These are phyloP conservation scores for Gobius niger DNA, from an alignment of 2,113 vertebrate genomes.

Conservation along the genomic window DNA sequence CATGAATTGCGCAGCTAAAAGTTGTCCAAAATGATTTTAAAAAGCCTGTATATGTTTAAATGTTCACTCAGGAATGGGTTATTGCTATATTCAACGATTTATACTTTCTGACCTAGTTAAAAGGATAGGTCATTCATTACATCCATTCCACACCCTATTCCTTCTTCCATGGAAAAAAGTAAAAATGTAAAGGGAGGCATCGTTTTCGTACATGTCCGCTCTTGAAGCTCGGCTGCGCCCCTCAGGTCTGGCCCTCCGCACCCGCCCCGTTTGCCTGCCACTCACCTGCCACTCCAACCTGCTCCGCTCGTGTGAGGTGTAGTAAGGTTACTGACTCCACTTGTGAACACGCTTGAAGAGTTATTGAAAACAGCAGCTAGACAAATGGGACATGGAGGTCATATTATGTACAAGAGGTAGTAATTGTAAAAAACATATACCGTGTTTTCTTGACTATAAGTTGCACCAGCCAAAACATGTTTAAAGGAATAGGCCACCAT, in stretches of 20 bases:
- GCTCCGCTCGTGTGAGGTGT: not conserved
- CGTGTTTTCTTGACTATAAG: not conserved
- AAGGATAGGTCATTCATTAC: constrained; percentile 22
- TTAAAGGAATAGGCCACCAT: too few relatives aligned
- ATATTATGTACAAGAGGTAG: not conserved
- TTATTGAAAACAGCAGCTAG: not conserved
- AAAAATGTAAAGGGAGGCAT: constrained; percentile 6
- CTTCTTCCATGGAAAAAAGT: not conserved
- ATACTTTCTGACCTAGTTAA: not conserved
- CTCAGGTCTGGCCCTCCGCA: constrained; percentile 29
- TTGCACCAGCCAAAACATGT: too few relatives aligned
- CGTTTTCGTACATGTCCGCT: constrained; percentile 44
- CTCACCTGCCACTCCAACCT: constrained; percentile 27
- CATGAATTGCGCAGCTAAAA: too few relatives aligned
- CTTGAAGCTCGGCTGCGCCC: constrained; percentile 42
- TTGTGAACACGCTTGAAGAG: not conserved
- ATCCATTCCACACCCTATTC: constrained; percentile 32
- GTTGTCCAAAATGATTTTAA: too few relatives aligned
- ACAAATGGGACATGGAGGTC: not conserved
- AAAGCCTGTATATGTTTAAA: too few relatives aligned
- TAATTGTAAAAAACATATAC: constrained; percentile 23
- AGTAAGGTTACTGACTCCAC: not conserved
- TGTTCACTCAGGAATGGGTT: too few relatives aligned
- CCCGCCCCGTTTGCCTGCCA: constrained; percentile 57
- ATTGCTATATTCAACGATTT: too few relatives aligned